These are phyloP conservation scores for Rhagonycha lutea DNA, from an alignment of 2,888 invertebrate genomes.

Conservation along the genomic window DNA sequence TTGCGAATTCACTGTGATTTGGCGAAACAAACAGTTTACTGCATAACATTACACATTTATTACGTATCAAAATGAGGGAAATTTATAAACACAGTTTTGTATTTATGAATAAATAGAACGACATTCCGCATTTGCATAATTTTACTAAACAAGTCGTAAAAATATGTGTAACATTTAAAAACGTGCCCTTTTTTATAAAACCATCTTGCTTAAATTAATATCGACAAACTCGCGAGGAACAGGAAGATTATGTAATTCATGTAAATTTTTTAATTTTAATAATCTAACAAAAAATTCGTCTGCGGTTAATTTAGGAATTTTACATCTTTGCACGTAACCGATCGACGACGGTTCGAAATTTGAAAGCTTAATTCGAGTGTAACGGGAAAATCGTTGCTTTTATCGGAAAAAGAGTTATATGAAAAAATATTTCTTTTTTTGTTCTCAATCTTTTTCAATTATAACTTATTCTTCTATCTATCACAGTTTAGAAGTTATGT, in stretches of 20 bases:
- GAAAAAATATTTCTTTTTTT: too few species aligned
- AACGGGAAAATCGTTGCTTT: too few species aligned
- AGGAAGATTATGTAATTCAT: background rate
- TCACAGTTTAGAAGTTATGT: too few species aligned
- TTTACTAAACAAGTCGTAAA: background rate
- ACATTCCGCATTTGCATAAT: background rate
- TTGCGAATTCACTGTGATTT: slow-evolving; percentile 23
- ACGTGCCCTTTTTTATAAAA: background rate
- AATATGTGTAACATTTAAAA: background rate
- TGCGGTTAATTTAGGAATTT: background rate
- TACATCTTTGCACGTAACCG: background rate
- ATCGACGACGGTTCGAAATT: too few species aligned
- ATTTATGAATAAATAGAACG: background rate
- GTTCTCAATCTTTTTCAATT: too few species aligned
- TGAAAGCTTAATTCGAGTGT: too few species aligned
- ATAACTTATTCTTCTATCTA: too few species aligned
- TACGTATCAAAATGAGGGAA: background rate
- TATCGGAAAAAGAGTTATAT: too few species aligned
- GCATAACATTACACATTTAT: background rate
- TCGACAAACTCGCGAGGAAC: background rate
- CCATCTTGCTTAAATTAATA: background rate
- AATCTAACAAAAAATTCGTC: background rate
- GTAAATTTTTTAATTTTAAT: background rate
- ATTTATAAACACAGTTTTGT: background rate
- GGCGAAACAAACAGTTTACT: slow-evolving; percentile 19